phyloP scores from a whole-genome alignment of 2,797 vertebrate genomes.

The Mycteria americana region DNA sequence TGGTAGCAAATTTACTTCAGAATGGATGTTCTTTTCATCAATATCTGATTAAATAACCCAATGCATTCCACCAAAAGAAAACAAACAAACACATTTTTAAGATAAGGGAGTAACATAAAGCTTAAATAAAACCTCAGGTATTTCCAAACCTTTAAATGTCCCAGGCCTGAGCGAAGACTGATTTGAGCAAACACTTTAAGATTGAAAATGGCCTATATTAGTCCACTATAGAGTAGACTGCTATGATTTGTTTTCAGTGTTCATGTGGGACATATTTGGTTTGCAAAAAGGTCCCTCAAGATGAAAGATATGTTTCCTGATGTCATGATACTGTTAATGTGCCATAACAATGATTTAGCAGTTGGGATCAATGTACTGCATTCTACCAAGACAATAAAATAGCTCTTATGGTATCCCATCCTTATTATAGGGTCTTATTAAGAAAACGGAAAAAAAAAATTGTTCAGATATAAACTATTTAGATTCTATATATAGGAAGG shows the following conservation, averaged over 20 bases:
- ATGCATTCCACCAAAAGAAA: background rate
- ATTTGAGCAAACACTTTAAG: background rate
- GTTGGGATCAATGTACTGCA: background rate
- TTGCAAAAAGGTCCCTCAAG: conserved; percentile 17
- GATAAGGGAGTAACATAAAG: background rate
- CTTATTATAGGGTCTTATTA: background rate
- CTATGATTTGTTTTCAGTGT: conserved; percentile 18
- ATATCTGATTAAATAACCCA: background rate
- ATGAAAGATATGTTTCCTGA: conserved; percentile 32
- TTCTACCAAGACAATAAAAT: conserved; percentile 31
- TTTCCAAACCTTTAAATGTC: background rate
- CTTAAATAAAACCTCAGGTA: background rate
- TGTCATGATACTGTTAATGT: conserved; percentile 42
- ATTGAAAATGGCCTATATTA: background rate
- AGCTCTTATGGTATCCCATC: background rate
- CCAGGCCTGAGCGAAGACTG: background rate
- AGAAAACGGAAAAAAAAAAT: background rate
- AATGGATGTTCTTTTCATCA: background rate
- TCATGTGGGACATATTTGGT: conserved; percentile 1
- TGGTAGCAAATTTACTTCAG: background rate
- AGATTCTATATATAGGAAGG: background rate
- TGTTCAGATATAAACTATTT: background rate
- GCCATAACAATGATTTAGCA: conserved; percentile 49
- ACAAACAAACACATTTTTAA: background rate
- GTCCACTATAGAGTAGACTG: background rate